Percentiles rank a stretch among this genome's conserved stretches.
phyloP scores from a whole-genome alignment of 30 jellyfish, hydroid and myxozoan genomes.

The Aurelia sp. region DNA sequence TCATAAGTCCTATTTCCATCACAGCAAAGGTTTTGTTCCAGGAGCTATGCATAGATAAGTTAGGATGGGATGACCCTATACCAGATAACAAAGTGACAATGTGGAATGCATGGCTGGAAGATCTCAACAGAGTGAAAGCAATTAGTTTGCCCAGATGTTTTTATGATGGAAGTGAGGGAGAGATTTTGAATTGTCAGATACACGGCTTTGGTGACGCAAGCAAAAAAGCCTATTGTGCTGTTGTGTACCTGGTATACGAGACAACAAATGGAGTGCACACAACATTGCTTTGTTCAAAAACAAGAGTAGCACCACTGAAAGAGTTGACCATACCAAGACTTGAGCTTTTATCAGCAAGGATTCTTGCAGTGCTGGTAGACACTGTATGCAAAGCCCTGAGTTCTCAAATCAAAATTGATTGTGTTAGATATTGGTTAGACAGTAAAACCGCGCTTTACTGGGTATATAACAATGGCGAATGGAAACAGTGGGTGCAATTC shows the following conservation, averaged over 20 bases:
- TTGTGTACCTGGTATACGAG: conserved; percentile 15
- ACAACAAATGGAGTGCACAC: conserved; percentile 33
- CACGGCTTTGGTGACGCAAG: conserved; percentile 76
- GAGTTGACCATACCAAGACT: conserved; percentile 50
- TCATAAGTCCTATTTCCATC: conserved; percentile 27
- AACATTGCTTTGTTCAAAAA: conserved; percentile 30
- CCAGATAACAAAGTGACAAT: not conserved
- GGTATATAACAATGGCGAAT: conserved; percentile 50
- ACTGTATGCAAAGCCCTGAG: conserved; percentile 47
- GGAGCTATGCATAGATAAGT: conserved; percentile 17
- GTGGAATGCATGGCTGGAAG: conserved; percentile 37
- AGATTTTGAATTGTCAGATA: conserved; percentile 33
- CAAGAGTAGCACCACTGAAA: conserved; percentile 75
- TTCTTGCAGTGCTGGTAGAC: conserved; percentile 43
- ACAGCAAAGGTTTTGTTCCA: conserved; percentile 43
- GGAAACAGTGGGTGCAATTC: conserved; percentile 69
- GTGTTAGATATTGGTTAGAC: conserved; percentile 54
- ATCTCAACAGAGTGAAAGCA: conserved; percentile 1
- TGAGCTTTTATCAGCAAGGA: conserved; percentile 62
- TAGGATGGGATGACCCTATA: conserved; percentile 38
- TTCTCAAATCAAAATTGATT: conserved; percentile 34
- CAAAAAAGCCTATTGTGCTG: conserved; percentile 5
- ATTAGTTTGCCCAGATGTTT: conserved; percentile 40
- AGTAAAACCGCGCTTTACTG: conserved; percentile 70
- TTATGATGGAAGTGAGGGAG: conserved; percentile 27